These are phyloP conservation scores for Pristionchus maxplancki DNA, from an alignment of 2,888 invertebrate genomes.

Conservation along the genomic window DNA sequence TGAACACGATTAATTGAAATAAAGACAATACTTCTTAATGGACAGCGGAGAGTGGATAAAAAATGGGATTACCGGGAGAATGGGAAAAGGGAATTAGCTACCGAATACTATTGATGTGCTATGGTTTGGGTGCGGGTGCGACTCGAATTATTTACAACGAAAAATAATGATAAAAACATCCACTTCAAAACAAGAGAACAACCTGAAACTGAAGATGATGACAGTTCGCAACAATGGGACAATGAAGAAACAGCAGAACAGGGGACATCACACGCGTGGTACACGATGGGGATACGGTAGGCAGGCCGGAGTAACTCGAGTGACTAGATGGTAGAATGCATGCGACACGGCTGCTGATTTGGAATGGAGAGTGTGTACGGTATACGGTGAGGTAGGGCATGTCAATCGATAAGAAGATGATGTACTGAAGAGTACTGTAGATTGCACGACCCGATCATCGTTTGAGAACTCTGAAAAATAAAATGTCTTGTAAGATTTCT, in stretches of 20 bases:
- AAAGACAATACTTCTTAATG: not conserved
- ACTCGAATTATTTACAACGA: not conserved
- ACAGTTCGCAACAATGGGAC: not conserved
- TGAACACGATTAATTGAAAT: not conserved
- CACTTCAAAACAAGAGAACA: not conserved
- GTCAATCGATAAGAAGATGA: not conserved
- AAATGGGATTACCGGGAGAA: conserved; percentile 8
- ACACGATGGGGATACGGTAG: conserved; percentile 9
- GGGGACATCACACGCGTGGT: not conserved
- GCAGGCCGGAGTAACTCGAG: not conserved
- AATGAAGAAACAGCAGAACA: not conserved
- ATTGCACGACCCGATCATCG: conserved; percentile 3
- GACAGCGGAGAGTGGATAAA: not conserved
- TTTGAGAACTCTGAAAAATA: not conserved
- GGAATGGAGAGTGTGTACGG: conserved; percentile 15
- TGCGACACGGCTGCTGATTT: conserved; percentile 1
- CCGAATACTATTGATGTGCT: conserved; percentile 30
- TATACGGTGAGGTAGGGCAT: not conserved
- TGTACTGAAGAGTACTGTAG: not conserved
- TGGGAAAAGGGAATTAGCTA: not conserved
- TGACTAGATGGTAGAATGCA: conserved; percentile 21
- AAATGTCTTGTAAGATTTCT: too few relatives aligned
- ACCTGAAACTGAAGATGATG: not conserved
- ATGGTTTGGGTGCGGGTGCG: not conserved
- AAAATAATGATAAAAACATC: not conserved